phyloP scores from a whole-genome alignment of 2,113 vertebrate species.

The Albula goreensis region DNA sequence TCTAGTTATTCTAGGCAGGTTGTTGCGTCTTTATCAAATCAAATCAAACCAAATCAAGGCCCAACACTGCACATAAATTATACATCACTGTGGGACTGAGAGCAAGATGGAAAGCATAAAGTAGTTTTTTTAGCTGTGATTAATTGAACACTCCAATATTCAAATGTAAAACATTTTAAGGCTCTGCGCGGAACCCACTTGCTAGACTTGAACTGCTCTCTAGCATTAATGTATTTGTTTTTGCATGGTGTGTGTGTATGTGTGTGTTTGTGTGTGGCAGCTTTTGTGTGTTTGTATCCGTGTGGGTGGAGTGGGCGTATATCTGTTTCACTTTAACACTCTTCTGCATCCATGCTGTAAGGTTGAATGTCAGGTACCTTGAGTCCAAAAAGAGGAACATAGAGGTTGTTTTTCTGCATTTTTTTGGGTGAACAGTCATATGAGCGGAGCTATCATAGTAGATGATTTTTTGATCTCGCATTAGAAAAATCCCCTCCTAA shows the following conservation, averaged over 20 bases:
- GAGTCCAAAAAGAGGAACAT: not conserved
- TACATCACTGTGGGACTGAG: conserved; percentile 33
- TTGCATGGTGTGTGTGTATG: not conserved
- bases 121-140: not conserved
- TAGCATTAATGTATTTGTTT: not conserved
- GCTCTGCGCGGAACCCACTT: not conserved
- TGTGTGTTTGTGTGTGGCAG: no score
- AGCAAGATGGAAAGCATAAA: conserved; percentile 20
- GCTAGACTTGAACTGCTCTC: not conserved
- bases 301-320: no score
- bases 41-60: conserved; percentile 37
- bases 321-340: not conserved
- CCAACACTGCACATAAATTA: conserved; percentile 25
- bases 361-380: not conserved
- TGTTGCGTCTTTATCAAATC: not conserved
- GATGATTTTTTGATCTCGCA: not conserved
- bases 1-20: not conserved
- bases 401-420: not conserved
- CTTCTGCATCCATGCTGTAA: not conserved
- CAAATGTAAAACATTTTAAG: not conserved
- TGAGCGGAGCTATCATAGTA: not conserved
- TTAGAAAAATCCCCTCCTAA: not conserved
- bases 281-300: not conserved
- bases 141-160: not conserved
- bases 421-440: not conserved